Conservation (phyloP, 2,797 vertebrate species). For the Oreochromis mossambicus region DNA sequence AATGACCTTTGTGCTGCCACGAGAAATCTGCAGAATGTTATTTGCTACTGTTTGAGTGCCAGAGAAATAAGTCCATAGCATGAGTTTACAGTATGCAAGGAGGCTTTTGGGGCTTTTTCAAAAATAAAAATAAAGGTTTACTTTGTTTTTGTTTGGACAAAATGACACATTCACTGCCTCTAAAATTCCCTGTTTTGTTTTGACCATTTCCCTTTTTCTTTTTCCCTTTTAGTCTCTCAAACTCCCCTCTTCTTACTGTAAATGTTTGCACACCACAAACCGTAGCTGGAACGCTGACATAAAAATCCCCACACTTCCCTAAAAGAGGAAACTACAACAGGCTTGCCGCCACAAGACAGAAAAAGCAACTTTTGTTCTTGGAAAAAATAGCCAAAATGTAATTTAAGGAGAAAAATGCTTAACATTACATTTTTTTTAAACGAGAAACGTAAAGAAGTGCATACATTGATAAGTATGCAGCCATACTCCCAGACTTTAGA, state of each 20-base stretch:
- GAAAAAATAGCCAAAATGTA: conserved; percentile 1
- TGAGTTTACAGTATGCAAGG: neutral
- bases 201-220: conserved; percentile 6
- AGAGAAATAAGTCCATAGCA: neutral
- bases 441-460: neutral
- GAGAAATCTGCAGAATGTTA: neutral
- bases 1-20: conserved; percentile 40
- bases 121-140: neutral
- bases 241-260: neutral
- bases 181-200: neutral
- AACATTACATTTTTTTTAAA: accelerated
- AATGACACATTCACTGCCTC: neutral
- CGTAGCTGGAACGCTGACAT: neutral
- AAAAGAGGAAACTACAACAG: conserved; percentile 32
- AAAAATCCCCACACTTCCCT: conserved; percentile 20
- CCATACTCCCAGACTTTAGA: neutral
- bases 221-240: neutral
- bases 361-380: neutral
- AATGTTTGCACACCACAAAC: conserved; percentile 19
- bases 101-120: neutral
- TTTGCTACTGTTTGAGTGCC: neutral
- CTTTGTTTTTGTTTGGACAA: neutral
- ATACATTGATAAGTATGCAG: neutral
- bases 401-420: neutral
- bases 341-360: neutral